Evolutionary conservation across 2,113 vertebrate genomes (phyloP).

Genomic region (Campylorhamphus procurvoides): DNA sequence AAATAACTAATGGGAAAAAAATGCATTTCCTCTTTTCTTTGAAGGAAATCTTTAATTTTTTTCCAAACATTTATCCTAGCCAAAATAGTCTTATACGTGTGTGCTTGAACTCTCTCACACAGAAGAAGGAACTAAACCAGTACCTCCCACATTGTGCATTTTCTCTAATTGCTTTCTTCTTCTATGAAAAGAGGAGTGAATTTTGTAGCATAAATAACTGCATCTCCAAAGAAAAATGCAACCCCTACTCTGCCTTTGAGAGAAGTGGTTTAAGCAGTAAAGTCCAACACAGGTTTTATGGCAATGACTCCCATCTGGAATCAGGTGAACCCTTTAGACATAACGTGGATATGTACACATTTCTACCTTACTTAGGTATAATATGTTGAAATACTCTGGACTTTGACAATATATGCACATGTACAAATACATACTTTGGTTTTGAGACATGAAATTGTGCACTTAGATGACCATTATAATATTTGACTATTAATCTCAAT

Average conservation of each 20-base stretch:
- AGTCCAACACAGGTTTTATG: not conserved
- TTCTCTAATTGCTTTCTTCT: not conserved
- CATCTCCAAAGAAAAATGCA: not conserved
- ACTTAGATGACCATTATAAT: not conserved
- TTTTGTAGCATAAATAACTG: not conserved
- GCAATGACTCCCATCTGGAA: not conserved
- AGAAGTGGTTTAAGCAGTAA: not conserved
- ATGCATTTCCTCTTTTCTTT: not conserved
- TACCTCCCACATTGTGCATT: not conserved
- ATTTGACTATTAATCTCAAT: not conserved
- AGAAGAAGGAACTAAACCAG: not conserved
- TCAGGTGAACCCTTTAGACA: not conserved
- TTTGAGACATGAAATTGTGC: not conserved
- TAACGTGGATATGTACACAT: not conserved
- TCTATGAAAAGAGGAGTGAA: not conserved
- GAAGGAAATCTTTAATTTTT: not conserved
- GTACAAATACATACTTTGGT: not conserved
- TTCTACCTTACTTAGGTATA: not conserved
- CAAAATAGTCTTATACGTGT: not conserved
- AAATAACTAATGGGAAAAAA: not conserved
- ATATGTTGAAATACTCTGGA: not conserved
- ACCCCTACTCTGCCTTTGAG: not conserved
- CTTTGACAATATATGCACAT: not conserved
- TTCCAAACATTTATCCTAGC: not conserved
- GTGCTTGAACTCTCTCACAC: not conserved